Conservation (phyloP, 2,797 vertebrate genomes). For the Semaprochilodus insignis region DNA sequence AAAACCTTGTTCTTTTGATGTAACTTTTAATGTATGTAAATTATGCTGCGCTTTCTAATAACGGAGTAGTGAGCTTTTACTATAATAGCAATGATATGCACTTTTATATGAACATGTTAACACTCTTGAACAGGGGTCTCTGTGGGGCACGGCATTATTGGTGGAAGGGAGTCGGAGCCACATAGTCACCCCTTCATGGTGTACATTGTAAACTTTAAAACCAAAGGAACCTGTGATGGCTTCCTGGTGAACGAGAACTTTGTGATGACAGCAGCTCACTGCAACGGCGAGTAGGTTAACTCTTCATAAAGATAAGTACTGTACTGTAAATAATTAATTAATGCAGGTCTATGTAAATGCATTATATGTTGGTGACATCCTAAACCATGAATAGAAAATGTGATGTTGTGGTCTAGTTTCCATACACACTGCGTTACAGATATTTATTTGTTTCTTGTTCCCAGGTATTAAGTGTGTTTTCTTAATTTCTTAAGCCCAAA, state of each 20-base stretch:
- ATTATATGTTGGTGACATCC: too few relatives aligned
- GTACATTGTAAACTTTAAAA: fast-evolving
- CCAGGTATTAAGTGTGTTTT: too few relatives aligned
- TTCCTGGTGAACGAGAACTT: constrained; percentile 71
- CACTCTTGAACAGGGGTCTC: constrained; percentile 23
- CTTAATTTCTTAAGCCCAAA: too few relatives aligned
- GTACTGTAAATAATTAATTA: neutral
- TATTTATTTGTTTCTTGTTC: too few relatives aligned
- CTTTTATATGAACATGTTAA: neutral
- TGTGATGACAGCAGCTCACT: constrained; percentile 74
- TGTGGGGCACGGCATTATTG: constrained; percentile 49
- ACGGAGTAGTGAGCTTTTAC: neutral
- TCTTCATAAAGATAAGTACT: neutral
- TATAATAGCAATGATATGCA: neutral
- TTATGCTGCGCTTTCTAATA: neutral
- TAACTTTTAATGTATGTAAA: too few relatives aligned
- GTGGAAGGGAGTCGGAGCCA: constrained; percentile 39
- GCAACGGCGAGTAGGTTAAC: constrained; percentile 57
- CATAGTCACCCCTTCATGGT: constrained; percentile 72
- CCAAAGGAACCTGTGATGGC: neutral
- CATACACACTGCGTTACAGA: too few relatives aligned
- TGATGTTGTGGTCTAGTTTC: too few relatives aligned
- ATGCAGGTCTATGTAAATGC: too few relatives aligned
- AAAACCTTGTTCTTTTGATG: too few relatives aligned
- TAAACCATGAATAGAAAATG: too few relatives aligned